These are phyloP conservation scores for Pimephales promelas DNA, from an alignment of 2,113 vertebrate genomes.

Conservation along the genomic window DNA sequence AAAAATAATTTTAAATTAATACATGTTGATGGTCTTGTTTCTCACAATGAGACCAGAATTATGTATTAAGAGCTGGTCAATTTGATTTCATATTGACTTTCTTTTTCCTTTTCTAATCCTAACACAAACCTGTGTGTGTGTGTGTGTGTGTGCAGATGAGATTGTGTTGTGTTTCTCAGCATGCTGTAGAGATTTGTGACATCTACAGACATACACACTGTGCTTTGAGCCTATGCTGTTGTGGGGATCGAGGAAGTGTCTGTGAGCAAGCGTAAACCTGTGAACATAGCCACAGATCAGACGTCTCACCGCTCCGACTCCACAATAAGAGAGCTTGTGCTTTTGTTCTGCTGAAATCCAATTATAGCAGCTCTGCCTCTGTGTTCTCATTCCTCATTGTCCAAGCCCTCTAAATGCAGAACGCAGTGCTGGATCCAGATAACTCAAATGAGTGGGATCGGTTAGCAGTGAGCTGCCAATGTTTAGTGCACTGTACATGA, in stretches of 20 bases:
- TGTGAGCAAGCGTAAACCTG: slow-evolving; percentile 42
- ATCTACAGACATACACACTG: slow-evolving; percentile 28
- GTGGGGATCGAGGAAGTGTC: slow-evolving; percentile 14
- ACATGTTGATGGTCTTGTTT: neutral
- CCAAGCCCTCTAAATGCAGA: slow-evolving; percentile 15
- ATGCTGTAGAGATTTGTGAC: slow-evolving; percentile 46
- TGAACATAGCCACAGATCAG: slow-evolving; percentile 30
- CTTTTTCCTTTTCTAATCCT: neutral
- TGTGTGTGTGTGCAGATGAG: slow-evolving; percentile 18
- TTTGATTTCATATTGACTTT: slow-evolving; percentile 3
- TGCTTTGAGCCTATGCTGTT: slow-evolving; percentile 41
- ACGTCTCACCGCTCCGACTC: slow-evolving; percentile 21
- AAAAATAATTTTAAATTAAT: neutral
- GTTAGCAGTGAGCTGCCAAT: slow-evolving; percentile 22
- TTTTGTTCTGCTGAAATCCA: slow-evolving; percentile 53
- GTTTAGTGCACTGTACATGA: slow-evolving; percentile 23
- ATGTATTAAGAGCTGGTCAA: neutral
- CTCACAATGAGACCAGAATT: neutral
- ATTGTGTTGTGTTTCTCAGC: slow-evolving; percentile 48
- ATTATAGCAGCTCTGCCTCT: slow-evolving; percentile 45
- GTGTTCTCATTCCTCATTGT: slow-evolving; percentile 24
- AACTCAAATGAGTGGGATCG: slow-evolving; percentile 17
- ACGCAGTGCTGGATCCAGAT: slow-evolving; percentile 1
- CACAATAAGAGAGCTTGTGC: slow-evolving; percentile 28
- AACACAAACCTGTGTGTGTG: neutral